A percentile compares a stretch with the other conserved stretches of the same genome.
Evolutionary conservation across 1,140 invertebrate genomes (phyloP).

Genomic region (Cephus cinctus): DNA sequence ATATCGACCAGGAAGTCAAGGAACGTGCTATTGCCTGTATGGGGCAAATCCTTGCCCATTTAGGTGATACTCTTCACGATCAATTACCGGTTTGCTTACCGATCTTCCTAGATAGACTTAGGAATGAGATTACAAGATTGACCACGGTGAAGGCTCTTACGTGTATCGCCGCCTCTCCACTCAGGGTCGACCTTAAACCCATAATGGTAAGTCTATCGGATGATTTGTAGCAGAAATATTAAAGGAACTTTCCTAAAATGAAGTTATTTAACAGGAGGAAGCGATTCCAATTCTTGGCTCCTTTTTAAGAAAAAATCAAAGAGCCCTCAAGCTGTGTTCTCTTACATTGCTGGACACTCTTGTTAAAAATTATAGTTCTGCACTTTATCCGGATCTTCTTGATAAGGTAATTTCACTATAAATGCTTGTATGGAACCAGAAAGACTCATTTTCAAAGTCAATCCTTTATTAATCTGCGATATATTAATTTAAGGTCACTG

Average conservation of each 20-base stretch:
- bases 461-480: too few relatives aligned
- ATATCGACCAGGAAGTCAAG: slow-evolving; percentile 98
- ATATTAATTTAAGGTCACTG: slow-evolving; percentile 58
- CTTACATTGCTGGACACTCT: slow-evolving; percentile 88
- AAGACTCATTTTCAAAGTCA: too few relatives aligned
- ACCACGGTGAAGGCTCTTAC: slow-evolving; percentile 96
- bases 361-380: slow-evolving; percentile 78
- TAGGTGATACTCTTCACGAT: slow-evolving; percentile 75
- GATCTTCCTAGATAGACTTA: slow-evolving; percentile 90
- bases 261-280: slow-evolving; percentile 64
- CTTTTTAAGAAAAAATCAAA: slow-evolving; percentile 95
- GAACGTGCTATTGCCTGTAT: slow-evolving; percentile 96
- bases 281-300: slow-evolving; percentile 89
- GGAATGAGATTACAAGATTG: slow-evolving; percentile 95
- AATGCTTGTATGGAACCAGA: slow-evolving; percentile 7
- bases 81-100: slow-evolving; percentile 86
- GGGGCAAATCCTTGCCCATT: slow-evolving; percentile 91
- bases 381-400: slow-evolving; percentile 69
- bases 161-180: slow-evolving; percentile 87
- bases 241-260: slow-evolving; percentile 2
- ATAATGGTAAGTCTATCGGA: slow-evolving; percentile 66
- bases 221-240: slow-evolving; percentile 5
- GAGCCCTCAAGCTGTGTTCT: slow-evolving; percentile 90
- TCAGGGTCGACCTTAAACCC: slow-evolving; percentile 82
- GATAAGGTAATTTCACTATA: slow-evolving; percentile 61